phyloP scores from a whole-genome alignment of 2,797 vertebrate species.

The Perodicticus potto region DNA sequence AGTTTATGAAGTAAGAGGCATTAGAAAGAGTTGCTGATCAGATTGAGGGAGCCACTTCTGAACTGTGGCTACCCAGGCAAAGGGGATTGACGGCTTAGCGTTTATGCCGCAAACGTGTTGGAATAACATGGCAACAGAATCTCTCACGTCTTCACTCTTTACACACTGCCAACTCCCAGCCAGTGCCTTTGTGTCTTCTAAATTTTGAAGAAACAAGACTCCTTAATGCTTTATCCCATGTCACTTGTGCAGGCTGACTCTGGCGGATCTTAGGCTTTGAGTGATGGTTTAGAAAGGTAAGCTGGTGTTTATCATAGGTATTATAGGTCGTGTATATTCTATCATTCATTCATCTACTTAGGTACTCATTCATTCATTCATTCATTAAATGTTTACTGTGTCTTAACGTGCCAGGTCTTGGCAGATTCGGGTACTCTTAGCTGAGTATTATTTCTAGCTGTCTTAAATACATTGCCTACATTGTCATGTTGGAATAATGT shows the following conservation, averaged over 20 bases:
- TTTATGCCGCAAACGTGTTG: neutral
- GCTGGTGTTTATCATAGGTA: neutral
- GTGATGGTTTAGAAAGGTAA: neutral
- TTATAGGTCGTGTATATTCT: too few relatives aligned
- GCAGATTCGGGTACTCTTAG: neutral
- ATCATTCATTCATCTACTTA: neutral
- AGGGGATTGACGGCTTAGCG: neutral
- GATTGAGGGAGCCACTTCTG: neutral
- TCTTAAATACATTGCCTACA: neutral
- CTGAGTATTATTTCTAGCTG: neutral
- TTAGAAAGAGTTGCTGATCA: conserved; percentile 65
- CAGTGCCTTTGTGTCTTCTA: neutral
- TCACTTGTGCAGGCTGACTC: neutral
- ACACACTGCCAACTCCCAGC: neutral
- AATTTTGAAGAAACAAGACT: neutral
- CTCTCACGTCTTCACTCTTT: neutral
- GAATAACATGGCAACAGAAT: neutral
- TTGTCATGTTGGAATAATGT: conserved; percentile 5
- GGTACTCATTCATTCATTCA: neutral
- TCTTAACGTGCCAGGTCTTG: neutral
- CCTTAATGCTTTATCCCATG: neutral
- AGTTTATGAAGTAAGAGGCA: conserved; percentile 84
- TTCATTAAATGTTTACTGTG: neutral
- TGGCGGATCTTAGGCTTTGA: neutral
- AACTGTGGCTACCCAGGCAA: neutral